Evolutionary conservation across 2,888 invertebrate species (phyloP), one percentile per base, ranked within the genome.

Genomic region (Protodeltote pygarga): DNA sequence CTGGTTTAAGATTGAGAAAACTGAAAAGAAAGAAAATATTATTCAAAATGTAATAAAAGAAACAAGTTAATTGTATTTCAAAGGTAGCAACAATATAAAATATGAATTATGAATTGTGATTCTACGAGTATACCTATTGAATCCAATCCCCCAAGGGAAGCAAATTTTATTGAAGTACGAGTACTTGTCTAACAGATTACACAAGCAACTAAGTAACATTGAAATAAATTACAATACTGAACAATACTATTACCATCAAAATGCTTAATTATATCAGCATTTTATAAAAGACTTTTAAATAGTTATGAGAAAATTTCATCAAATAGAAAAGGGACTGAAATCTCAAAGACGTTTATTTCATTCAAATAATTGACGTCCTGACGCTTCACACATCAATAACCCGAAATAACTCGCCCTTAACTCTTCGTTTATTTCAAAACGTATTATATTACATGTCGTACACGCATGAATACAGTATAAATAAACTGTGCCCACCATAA

Each of bases 401-500:
- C 46, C 45, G 75, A 80, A 73, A 71, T 69, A 66, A 70, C 77
- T 77, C 68, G 72, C 73, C 82, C 77, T 85, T 85, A 81, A 85
- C 73, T 79, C 68, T 81, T 76, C 66, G 78, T 82, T 85, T 83
- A 83, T 83, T 75, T 75, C 58, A 72, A 76, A 78, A 81, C 79
- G 82, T 87, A 88, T 87, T 87, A 87, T 85, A 85, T 89, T 87
- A 88, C 87, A 76, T 75, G 77, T 77, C 75, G 75, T 84, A 86
- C 86, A 86, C 81, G 85, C 84, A 84, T 85, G 84, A 83, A 81
- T 80, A 83, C 83, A 79, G 80, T 82, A 87, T 87, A 88, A 88
- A 90, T 89, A 91, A 89, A 78, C 81, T 81, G 79, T 81, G 82
- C 77, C 86, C 83, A 82, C 87, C 87, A 89, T 90, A 89, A 90